A percentile compares a stretch with the other conserved stretches of the same genome.
Evolutionary conservation across 2,113 vertebrate genomes (phyloP).

Genomic region (Calidris pygmaea): DNA sequence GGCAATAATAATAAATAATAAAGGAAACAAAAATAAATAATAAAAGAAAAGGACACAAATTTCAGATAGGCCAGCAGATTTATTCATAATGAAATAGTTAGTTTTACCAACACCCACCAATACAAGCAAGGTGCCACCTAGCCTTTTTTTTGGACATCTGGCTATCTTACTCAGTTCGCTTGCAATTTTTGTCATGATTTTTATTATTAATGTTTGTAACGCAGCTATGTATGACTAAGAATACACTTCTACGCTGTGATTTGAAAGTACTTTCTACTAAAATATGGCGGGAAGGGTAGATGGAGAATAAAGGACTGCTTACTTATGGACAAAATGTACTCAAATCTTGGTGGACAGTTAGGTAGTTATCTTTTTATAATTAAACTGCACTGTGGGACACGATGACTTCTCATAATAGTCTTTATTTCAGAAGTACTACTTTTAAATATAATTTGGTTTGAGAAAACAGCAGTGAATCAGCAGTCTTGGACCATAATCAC

Average conservation of each 20-base stretch:
- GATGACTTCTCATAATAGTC: neutral
- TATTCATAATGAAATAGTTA: neutral
- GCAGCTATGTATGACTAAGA: neutral
- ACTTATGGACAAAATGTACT: neutral
- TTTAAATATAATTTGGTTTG: conserved; percentile 28
- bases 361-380: conserved; percentile 10
- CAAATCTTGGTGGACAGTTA: neutral
- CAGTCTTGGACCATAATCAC: neutral
- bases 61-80: neutral
- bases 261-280: neutral
- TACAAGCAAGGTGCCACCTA: neutral
- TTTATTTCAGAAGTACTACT: conserved; percentile 34
- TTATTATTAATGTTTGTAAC: neutral
- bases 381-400: neutral
- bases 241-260: neutral
- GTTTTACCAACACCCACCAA: neutral
- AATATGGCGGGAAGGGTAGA: neutral
- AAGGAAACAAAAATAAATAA: neutral
- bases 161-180: neutral
- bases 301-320: neutral
- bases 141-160: neutral
- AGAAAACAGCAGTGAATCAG: conserved; percentile 55
- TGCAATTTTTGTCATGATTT: neutral
- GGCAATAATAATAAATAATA: neutral
- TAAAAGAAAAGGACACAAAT: neutral